phyloP scores from a whole-genome alignment of 2,113 vertebrate genomes.

The Prietella phreatophila region DNA sequence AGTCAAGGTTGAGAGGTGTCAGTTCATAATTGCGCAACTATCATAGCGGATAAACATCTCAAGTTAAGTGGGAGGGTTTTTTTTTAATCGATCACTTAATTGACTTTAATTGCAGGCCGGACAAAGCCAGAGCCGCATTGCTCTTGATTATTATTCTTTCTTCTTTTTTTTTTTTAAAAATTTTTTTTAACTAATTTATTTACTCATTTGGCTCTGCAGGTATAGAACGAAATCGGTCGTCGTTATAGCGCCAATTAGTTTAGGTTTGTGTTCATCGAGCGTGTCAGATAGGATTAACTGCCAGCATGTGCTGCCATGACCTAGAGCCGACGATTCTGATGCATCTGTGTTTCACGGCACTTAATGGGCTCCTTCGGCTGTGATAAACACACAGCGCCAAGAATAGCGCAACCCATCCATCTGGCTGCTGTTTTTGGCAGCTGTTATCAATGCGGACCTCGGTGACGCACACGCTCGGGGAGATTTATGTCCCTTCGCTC shows the following conservation, averaged over 20 bases:
- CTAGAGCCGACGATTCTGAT: conserved; percentile 37
- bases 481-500: conserved; percentile 62
- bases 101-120: neutral
- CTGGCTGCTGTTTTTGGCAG: conserved; percentile 72
- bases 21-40: neutral
- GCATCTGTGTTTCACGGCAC: conserved; percentile 35
- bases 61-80: neutral
- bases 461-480: conserved; percentile 64
- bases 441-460: conserved; percentile 70
- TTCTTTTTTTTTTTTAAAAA: neutral
- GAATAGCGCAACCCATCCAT: conserved; percentile 67
- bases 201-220: neutral
- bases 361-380: conserved; percentile 42
- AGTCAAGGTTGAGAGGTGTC: neutral
- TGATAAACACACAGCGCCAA: conserved; percentile 67
- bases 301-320: conserved; percentile 34
- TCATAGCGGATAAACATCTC: neutral
- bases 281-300: conserved; percentile 40
- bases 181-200: neutral
- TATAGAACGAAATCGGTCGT: conserved; percentile 13
- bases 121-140: neutral
- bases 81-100: conserved; percentile 5
- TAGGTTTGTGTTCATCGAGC: conserved; percentile 44
- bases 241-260: conserved; percentile 38
- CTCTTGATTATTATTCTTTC: too few species aligned